Conservation (phyloP, 2,888 invertebrate genomes). For the Lepetodrilus schrolli region DNA sequence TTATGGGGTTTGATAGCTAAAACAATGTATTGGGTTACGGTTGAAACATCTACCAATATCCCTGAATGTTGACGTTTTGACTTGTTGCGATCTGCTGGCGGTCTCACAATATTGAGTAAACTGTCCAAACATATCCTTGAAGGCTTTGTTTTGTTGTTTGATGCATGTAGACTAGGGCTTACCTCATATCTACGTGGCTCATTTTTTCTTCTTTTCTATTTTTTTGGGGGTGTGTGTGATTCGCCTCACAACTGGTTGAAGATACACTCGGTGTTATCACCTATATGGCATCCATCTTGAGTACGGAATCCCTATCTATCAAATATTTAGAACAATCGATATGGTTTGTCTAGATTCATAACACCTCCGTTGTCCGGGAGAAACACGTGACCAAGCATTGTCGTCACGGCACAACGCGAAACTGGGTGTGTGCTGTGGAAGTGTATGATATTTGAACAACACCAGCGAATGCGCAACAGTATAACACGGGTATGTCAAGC, state of each 20-base stretch:
- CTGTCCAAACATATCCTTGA: too few relatives aligned
- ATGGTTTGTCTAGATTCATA: conserved; percentile 28
- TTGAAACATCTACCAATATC: background rate
- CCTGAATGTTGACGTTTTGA: background rate
- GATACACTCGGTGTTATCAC: too few relatives aligned
- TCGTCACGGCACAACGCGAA: conserved; percentile 37
- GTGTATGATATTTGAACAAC: too few relatives aligned
- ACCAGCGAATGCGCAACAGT: background rate
- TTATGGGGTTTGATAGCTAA: too few relatives aligned
- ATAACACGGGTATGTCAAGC: background rate
- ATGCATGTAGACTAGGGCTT: conserved; percentile 33
- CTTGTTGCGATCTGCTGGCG: background rate
- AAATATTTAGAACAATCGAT: conserved; percentile 16
- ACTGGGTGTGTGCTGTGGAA: conserved; percentile 2
- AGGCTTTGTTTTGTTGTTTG: too few relatives aligned
- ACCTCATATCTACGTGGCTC: conserved; percentile 65
- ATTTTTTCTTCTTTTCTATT: too few relatives aligned
- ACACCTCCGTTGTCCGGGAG: conserved; percentile 55
- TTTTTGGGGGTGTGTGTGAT: too few relatives aligned
- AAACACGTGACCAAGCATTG: conserved; percentile 66
- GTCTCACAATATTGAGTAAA: too few relatives aligned
- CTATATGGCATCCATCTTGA: conserved; percentile 23
- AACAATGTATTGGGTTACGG: too few relatives aligned
- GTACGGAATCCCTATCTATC: background rate
- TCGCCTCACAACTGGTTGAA: too few relatives aligned